Conservation (phyloP, 2,113 vertebrate species). For the Saiga tatarica region DNA sequence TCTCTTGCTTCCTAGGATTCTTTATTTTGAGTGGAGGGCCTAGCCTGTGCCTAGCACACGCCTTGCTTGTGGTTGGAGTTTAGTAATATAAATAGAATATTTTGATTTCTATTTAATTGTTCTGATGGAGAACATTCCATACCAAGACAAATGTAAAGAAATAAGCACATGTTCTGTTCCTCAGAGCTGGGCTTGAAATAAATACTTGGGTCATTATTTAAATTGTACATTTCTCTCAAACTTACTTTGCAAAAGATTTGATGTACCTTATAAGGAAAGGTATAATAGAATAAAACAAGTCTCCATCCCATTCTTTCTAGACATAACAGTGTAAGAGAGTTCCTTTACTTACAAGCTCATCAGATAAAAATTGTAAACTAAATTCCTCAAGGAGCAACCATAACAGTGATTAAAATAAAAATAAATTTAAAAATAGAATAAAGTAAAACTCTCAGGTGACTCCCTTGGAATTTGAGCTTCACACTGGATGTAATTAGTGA, state of each 20-base stretch:
- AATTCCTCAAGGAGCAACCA: neutral
- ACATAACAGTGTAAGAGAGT: neutral
- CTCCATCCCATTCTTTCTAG: neutral
- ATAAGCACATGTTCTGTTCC: neutral
- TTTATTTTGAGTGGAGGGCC: neutral
- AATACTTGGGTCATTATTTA: neutral
- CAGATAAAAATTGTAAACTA: neutral
- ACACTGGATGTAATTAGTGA: neutral
- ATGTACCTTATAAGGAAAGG: neutral
- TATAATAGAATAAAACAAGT: neutral
- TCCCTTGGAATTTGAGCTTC: neutral
- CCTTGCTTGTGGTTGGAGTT: neutral
- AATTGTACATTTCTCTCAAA: neutral
- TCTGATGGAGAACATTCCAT: neutral
- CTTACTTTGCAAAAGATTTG: neutral
- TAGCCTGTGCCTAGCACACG: neutral
- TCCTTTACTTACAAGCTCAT: neutral
- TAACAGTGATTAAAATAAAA: neutral
- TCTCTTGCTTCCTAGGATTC: neutral
- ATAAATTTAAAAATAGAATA: neutral
- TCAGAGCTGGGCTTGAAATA: neutral
- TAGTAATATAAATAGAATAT: neutral
- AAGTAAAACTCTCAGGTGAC: neutral
- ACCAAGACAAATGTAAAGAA: neutral
- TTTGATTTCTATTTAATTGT: constrained; percentile 9